Evolutionary conservation across 2,888 invertebrate species (phyloP).

Genomic region (Hymenopus coronatus): DNA sequence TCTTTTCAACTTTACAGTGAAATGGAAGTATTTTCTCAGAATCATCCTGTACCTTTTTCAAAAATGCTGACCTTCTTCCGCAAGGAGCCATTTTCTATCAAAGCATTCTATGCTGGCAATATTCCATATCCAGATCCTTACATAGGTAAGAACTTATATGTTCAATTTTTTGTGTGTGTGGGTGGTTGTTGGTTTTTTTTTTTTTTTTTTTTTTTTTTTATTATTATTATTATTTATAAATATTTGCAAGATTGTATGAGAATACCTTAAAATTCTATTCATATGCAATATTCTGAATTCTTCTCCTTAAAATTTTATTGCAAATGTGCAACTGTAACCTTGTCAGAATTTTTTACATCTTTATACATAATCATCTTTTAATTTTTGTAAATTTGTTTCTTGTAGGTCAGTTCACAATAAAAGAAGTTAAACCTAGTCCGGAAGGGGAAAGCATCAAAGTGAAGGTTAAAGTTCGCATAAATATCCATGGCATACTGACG

Average conservation of each 20-base stretch:
- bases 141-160: conserved; percentile 62
- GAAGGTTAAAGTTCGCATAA: conserved; percentile 92
- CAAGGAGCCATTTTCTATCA: conserved; percentile 81
- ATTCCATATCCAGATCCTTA: conserved; percentile 73
- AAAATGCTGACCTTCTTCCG: conserved; percentile 92
- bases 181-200: no score
- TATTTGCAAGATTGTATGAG: no score
- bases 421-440: conserved; percentile 78
- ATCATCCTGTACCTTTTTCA: conserved; percentile 89
- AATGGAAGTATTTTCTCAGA: conserved; percentile 87
- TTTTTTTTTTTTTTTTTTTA: background rate
- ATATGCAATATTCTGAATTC: no score
- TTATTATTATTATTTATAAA: background rate
- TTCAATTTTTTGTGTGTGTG: background rate
- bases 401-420: conserved; percentile 71
- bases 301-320: no score
- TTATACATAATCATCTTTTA: background rate
- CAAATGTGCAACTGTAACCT: background rate
- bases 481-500: conserved; percentile 88
- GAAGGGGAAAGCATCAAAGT: conserved; percentile 93
- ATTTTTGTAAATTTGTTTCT: conserved; percentile 2
- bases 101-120: conserved; percentile 74
- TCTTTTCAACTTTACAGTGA: conserved; percentile 56
- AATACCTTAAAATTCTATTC: no score
- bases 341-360: background rate